Evolutionary conservation across 2,888 invertebrate genomes (phyloP), one percentile per base, ranked within the genome.

Genomic region (Dynastes hyllus): DNA sequence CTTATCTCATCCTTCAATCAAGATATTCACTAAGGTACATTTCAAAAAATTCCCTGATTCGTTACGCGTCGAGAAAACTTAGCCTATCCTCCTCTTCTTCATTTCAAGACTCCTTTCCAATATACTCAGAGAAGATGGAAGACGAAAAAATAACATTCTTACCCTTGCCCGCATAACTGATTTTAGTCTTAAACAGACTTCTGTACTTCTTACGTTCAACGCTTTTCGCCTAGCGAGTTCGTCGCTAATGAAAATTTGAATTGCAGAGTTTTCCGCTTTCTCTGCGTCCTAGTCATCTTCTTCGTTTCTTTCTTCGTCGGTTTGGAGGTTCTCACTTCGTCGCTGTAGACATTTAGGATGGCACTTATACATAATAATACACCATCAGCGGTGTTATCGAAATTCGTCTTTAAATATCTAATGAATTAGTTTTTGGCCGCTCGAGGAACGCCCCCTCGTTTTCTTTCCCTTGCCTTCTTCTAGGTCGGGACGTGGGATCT

Each of bases 361-460:
- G 84, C 82, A 84, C 84, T 86, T 85, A 86, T 83, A 85, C 85
- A 84, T 85, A 86, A 87, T 86, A 86, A 85, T 84, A 84, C 84
- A 82, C 85, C 85, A 85, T 86, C 85, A 85, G 84, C 84, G 80
- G 84, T 86, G 85, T 87, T 86, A 87, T 86, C 86, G 85, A 86
- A 85, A n/a, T n/a, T n/a, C n/a, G n/a, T n/a, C n/a, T 87, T 87
- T 86, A 86, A 87, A 87, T 87, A 87, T 82, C 83, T 87, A 86
- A 87, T 86, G 86, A 86, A 87, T 85, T 85, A 85, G 85, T 83
- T 82, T 81, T 70, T 78, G 82, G 76, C 81, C 79, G 80, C 63
- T 61, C 73, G 73, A 66, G 65, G 80, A 27, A n/a, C n/a, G n/a
- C n/a, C n/a, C n/a, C n/a, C n/a, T n/a, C n/a, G n/a, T n/a, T n/a